These are phyloP conservation scores for Pocota personata DNA, from an alignment of 2,888 invertebrate species.

Conservation along the genomic window DNA sequence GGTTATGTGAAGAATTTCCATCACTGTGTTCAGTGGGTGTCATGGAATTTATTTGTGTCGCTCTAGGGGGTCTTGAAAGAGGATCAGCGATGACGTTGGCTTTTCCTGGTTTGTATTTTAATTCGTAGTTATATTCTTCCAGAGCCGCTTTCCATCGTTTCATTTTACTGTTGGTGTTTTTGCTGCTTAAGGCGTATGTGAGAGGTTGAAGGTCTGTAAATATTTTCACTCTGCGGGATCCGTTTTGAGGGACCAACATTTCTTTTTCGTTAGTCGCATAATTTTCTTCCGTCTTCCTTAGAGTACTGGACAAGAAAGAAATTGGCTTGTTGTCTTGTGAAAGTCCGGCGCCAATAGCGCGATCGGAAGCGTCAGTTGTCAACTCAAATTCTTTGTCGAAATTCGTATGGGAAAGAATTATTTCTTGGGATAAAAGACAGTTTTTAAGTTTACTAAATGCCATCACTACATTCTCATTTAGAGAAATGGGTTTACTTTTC, in stretches of 20 bases:
- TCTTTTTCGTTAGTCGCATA: constrained; percentile 34
- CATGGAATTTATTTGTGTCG: not conserved
- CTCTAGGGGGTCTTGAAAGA: not conserved
- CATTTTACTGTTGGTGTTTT: constrained; percentile 33
- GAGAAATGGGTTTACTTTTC: not conserved
- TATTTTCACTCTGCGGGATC: constrained; percentile 29
- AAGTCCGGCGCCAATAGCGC: constrained; percentile 76
- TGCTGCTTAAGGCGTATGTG: constrained; percentile 11
- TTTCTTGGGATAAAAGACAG: not conserved
- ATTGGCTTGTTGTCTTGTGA: constrained; percentile 74
- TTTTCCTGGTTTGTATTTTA: constrained; percentile 39
- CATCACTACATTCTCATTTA: not conserved
- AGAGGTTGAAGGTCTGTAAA: constrained; percentile 46
- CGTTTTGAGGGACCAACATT: constrained; percentile 46
- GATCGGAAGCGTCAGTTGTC: constrained; percentile 39
- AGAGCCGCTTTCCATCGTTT: constrained; percentile 58
- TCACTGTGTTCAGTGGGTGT: not conserved
- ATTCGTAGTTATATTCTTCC: constrained; percentile 57
- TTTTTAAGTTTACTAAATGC: not conserved
- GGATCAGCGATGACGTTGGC: constrained; percentile 57
- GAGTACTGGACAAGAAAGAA: constrained; percentile 37
- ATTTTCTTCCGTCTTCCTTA: constrained; percentile 36
- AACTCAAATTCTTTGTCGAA: no score
- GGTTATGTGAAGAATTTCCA: not conserved
- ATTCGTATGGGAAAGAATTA: not conserved